phyloP scores from a whole-genome alignment of 2,888 invertebrate species.

The Phyto melanocephala region DNA sequence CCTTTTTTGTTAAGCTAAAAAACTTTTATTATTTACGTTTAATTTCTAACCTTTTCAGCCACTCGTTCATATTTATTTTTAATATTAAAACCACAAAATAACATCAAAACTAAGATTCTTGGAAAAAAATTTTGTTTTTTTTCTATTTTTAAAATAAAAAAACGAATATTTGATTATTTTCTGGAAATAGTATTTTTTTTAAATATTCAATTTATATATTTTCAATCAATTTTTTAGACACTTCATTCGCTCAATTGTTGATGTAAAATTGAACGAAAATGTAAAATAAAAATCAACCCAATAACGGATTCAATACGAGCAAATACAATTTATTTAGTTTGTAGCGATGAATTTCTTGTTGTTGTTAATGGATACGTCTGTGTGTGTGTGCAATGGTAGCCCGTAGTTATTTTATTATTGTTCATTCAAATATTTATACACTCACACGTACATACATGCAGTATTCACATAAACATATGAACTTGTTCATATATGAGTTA shows the following conservation, averaged over 20 bases:
- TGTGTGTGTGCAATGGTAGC: no score
- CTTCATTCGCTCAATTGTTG: conserved; percentile 16
- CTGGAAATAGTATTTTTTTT: background rate
- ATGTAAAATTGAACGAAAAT: background rate
- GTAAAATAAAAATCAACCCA: background rate
- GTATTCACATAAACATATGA: background rate
- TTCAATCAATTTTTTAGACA: conserved; percentile 20
- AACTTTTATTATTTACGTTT: no score
- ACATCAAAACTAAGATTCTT: background rate
- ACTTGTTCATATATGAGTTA: no score
- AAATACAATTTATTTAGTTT: conserved; percentile 3
- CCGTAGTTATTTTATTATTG: background rate
- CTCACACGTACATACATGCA: no score
- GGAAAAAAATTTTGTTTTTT: no score
- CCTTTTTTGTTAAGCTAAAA: no score
- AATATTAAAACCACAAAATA: background rate
- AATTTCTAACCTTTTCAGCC: no score
- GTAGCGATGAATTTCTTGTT: conserved; percentile 9
- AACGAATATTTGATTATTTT: background rate
- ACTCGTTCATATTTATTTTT: no score
- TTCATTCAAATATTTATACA: background rate
- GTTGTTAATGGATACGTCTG: background rate
- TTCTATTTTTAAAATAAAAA: background rate
- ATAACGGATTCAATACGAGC: background rate
- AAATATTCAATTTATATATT: conserved; percentile 18